Conservation (phyloP, 2,113 vertebrate species). For the Burhinus bistriatus region DNA sequence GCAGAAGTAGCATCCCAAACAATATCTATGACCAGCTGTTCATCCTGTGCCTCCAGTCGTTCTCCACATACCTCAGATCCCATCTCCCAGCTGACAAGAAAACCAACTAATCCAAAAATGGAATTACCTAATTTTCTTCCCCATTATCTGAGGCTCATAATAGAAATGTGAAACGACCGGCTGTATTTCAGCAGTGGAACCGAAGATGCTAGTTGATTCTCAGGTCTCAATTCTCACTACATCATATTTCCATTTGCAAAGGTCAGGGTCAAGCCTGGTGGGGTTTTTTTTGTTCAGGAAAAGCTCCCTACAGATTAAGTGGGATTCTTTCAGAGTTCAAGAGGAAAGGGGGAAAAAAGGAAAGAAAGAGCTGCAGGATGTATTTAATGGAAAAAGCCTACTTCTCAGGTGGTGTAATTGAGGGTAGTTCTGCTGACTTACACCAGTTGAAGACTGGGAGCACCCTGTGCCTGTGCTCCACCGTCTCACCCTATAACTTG, state of each 20-base stretch:
- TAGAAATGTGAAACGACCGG: constrained; percentile 42
- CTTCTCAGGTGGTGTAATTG: not conserved
- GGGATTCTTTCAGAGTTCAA: constrained; percentile 1
- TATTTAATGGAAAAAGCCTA: not conserved
- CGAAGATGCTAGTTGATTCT: constrained; percentile 15
- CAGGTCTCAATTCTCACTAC: constrained; percentile 39
- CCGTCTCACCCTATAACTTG: not conserved
- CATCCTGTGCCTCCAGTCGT: constrained; percentile 12
- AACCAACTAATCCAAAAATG: constrained; percentile 49
- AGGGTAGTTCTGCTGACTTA: not conserved
- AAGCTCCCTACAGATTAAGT: constrained; percentile 26
- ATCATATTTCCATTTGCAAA: constrained; percentile 53
- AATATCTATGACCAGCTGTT: constrained; percentile 45
- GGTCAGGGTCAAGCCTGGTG: constrained; percentile 26
- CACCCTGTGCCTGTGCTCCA: not conserved
- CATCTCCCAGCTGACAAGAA: constrained; percentile 49
- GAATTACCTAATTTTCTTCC: constrained; percentile 58
- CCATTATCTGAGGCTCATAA: constrained; percentile 42
- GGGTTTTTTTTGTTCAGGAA: not conserved
- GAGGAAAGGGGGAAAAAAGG: not conserved
- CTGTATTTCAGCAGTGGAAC: constrained; percentile 36
- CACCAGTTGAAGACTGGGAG: not conserved
- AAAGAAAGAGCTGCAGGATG: not conserved
- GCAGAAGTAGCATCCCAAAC: constrained; percentile 51
- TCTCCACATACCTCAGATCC: constrained; percentile 33